Evolutionary conservation across 2,797 vertebrate species (phyloP).

Genomic region (Odontamblyopus rebecca): DNA sequence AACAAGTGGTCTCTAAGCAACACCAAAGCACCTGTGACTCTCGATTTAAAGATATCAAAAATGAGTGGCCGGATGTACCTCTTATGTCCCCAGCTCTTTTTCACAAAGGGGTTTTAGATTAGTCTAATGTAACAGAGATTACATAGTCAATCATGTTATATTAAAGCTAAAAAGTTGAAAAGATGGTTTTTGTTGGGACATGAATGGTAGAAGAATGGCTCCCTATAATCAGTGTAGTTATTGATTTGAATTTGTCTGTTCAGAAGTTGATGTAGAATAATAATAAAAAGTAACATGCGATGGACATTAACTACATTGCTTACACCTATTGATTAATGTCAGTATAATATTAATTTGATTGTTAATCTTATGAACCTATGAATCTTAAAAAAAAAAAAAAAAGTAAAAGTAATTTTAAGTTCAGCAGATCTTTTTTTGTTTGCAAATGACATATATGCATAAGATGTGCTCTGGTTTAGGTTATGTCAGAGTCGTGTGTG

Average conservation of each 20-base stretch:
- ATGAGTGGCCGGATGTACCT: not conserved
- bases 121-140: not conserved
- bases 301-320: no score
- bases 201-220: not conserved
- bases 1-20: constrained; percentile 43
- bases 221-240: not conserved
- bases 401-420: not conserved
- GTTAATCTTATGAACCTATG: not conserved
- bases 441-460: constrained; percentile 15
- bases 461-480: constrained; percentile 47
- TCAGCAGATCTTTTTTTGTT: not conserved
- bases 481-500: constrained; percentile 43
- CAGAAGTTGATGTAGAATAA: not conserved
- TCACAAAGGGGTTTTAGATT: not conserved
- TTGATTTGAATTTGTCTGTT: not conserved
- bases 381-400: not conserved
- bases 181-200: not conserved
- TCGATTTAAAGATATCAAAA: constrained; percentile 12
- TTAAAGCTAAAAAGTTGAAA: constrained; percentile 1
- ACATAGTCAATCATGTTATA: constrained; percentile 1
- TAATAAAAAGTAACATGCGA: not conserved
- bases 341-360: not conserved
- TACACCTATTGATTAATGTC: no score
- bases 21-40: constrained; percentile 13
- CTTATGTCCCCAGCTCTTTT: not conserved